Base-by-base conservation (phyloP, 2,113 vertebrate genomes). In the Bubo scandiacus region DNA sequence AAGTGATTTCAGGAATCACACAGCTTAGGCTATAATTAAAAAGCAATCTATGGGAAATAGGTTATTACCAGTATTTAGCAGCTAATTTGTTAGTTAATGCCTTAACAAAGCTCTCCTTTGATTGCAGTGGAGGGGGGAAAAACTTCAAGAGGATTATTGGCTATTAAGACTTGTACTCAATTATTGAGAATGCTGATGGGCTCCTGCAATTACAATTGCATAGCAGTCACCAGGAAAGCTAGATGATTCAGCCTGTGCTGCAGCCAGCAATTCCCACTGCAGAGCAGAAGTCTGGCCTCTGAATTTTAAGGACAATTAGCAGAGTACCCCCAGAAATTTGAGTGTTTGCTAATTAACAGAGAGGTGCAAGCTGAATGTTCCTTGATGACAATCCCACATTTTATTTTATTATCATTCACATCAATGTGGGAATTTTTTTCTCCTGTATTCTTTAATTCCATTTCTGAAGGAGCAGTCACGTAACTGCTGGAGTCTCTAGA, bases 101-200 rank as follows among this genome's bases (percentile, higher is more conserved):
- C 71, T 96, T 95, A 93, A 93, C 90, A 96, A 96, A 96, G 95
- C 90, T 80, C 66, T 55, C 63, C 74, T 96, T 92, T 95, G 94
- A 96, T 88, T 93, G 91, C 83, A 95, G 8, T 30, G 45, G 58
- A 89, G 71, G 45, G 71, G 55, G 62, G 32, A 95, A 86, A 43
- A 84, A 81, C 93, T 95, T 95, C 84, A 91, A 96, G 91, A 86
- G 85, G 95, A 95, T 97, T 94, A 94, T 86, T 94, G 91, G 92
- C 90, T 93, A 92, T 96, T 93, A 96, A 84, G 93, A 84, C 77
- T 86, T 54, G 88, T 30, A 86, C 66, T 91, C 92, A 81, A 86
- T 78, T 92, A 66, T 59, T 78, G 55, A 49, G 72, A 80, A 92
- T 59, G 73, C 88, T 77, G 92, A 94, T 81, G 91, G 90, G 87